These are phyloP conservation scores for Sakesphorus luctuosus DNA, from an alignment of 2,113 vertebrate genomes.

Conservation along the genomic window DNA sequence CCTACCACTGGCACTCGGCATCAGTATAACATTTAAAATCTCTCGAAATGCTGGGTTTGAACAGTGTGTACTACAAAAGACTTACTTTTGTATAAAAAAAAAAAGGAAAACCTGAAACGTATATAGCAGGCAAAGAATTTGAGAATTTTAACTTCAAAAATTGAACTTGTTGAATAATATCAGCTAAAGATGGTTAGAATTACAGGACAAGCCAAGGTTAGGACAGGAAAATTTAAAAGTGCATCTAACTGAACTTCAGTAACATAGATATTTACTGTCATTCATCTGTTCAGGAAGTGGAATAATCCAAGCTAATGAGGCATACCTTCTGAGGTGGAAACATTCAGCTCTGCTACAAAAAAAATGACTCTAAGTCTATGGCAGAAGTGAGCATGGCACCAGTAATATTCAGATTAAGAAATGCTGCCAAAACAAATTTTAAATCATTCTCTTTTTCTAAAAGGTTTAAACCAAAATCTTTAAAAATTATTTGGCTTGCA, in stretches of 20 bases:
- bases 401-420: constrained; percentile 48
- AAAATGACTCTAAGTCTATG: constrained; percentile 34
- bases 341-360: constrained; percentile 27
- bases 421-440: constrained; percentile 55
- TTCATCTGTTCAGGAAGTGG: constrained; percentile 31
- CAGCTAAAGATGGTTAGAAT: constrained; percentile 9
- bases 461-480: constrained; percentile 25
- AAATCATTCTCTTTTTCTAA: constrained; percentile 29
- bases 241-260: background rate
- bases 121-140: background rate
- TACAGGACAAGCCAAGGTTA: constrained; percentile 12
- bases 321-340: constrained; percentile 32
- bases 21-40: background rate
- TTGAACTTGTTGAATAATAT: background rate
- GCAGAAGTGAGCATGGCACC: constrained; percentile 29
- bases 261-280: constrained; percentile 25
- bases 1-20: background rate
- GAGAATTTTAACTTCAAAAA: background rate
- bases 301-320: constrained; percentile 63
- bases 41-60: background rate
- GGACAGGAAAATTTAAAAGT: constrained; percentile 22
- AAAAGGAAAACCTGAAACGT: background rate
- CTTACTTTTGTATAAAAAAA: background rate
- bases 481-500: constrained; percentile 29
- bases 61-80: background rate